phyloP scores from a whole-genome alignment of 1,140 invertebrate genomes.

The Drosophila pectinifera region DNA sequence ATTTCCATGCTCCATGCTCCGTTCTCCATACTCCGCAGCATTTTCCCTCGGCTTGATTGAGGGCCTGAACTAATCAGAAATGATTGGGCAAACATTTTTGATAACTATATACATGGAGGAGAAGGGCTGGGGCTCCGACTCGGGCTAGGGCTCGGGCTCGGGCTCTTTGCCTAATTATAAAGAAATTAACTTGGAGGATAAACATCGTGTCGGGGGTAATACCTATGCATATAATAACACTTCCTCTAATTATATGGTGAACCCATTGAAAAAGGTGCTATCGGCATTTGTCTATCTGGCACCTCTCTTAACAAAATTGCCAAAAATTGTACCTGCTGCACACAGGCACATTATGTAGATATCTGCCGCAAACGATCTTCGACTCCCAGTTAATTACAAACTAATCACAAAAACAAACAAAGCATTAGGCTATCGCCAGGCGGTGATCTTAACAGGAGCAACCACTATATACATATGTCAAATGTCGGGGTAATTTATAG shows the following conservation, averaged over 20 bases:
- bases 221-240: slow-evolving; percentile 42
- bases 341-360: slow-evolving; percentile 21
- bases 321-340: slow-evolving; percentile 25
- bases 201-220: too few species aligned
- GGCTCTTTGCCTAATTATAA: slow-evolving; percentile 64
- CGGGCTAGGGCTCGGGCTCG: neutral
- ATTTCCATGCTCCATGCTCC: slow-evolving; percentile 16
- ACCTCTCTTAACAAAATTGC: slow-evolving; percentile 53
- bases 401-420: slow-evolving; percentile 77
- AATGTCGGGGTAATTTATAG: slow-evolving; percentile 76
- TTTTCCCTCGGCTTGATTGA: slow-evolving; percentile 46
- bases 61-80: slow-evolving; percentile 48
- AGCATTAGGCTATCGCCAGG: slow-evolving; percentile 72
- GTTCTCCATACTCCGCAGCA: neutral
- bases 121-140: neutral
- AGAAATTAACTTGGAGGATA: slow-evolving; percentile 76
- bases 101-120: slow-evolving; percentile 40
- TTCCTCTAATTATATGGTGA: slow-evolving; percentile 63
- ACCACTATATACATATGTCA: slow-evolving; percentile 59
- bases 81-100: slow-evolving; percentile 40
- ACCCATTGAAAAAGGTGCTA: slow-evolving; percentile 72
- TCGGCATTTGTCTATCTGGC: slow-evolving; percentile 80
- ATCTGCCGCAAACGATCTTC: slow-evolving; percentile 37
- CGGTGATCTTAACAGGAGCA: slow-evolving; percentile 64
- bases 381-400: slow-evolving; percentile 74